Base-by-base conservation (phyloP, 2,113 vertebrate genomes). In the Enhydra lutris region DNA sequence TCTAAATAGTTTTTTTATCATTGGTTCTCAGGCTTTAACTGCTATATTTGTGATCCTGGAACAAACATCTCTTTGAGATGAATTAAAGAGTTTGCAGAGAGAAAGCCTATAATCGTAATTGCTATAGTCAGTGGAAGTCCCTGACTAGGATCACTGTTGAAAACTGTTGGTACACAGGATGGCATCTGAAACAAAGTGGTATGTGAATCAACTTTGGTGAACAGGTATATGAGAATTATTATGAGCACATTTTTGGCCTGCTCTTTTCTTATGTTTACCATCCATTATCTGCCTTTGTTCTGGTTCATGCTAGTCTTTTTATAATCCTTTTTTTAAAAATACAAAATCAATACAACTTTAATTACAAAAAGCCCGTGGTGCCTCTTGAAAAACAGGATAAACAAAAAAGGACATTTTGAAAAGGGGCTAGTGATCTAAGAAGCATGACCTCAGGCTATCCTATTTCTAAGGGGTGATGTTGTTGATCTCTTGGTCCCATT, bases 311-410 rank as follows among this genome's bases (percentile, higher is more conserved):
- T 91, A 93, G 95, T 55, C 94, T 95, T 97, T 98, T 97, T 98
- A 71, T 97, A 98, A 97, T 97, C 90, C 96, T 95, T 98, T 98
- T 98, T 97, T 97, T 88, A 96, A 98, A 98, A 98, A 98, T 97
- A 97, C 91, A 98, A 97, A 98, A 98, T 97, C 98, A 96, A 97
- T 71, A 91, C 26, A 82, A 88, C 84, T 97, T 94, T 98, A 97
- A 98, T 97, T 91, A 96, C 8, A 93, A 97, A 98, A 97, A 21
- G 95, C 96, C 92, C 52, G 0, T 92, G 17, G 31, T 87, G n/a
- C 69, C 94, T 90, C 86, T 76, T 97, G 74, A 97, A 97, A 97
- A 97, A 80, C 73, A 97, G 91, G 79, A 73, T 87, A 96, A 96
- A 97, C 78, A 96, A 92, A 97, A 98, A 97, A 95, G 81, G 82